phyloP scores from a whole-genome alignment of 2,888 invertebrate species.

The Xestoiulus laeticollis region DNA sequence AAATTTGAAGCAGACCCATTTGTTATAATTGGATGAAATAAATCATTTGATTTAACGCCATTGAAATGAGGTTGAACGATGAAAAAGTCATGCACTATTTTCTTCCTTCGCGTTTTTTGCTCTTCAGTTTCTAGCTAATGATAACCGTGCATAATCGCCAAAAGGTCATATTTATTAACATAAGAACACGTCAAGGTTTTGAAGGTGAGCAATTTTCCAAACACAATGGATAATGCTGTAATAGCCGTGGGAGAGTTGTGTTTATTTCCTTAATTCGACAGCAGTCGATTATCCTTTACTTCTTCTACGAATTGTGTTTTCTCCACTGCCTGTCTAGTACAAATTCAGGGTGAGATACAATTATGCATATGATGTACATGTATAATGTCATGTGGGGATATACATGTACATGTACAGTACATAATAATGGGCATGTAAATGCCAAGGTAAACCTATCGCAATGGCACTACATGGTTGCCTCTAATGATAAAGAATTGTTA shows the following conservation, averaged over 20 bases:
- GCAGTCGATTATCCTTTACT: neutral
- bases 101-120: neutral
- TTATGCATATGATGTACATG: no score
- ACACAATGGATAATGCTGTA: constrained; percentile 41
- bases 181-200: constrained; percentile 29
- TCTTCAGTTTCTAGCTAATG: neutral
- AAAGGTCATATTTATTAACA: constrained; percentile 40
- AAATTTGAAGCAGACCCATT: neutral
- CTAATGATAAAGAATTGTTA: no score
- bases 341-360: no score
- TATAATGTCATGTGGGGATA: no score
- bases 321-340: neutral
- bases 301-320: neutral
- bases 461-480: no score
- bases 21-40: neutral
- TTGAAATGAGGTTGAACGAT: constrained; percentile 22
- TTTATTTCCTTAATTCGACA: constrained; percentile 41
- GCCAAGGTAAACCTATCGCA: no score
- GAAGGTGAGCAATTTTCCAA: constrained; percentile 32
- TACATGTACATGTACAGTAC: no score
- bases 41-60: neutral
- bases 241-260: constrained; percentile 40
- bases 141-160: neutral
- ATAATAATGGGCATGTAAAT: no score
- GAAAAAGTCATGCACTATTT: neutral